phyloP scores from a whole-genome alignment of 2,113 vertebrate species.

The Tricholaema leucomelas region DNA sequence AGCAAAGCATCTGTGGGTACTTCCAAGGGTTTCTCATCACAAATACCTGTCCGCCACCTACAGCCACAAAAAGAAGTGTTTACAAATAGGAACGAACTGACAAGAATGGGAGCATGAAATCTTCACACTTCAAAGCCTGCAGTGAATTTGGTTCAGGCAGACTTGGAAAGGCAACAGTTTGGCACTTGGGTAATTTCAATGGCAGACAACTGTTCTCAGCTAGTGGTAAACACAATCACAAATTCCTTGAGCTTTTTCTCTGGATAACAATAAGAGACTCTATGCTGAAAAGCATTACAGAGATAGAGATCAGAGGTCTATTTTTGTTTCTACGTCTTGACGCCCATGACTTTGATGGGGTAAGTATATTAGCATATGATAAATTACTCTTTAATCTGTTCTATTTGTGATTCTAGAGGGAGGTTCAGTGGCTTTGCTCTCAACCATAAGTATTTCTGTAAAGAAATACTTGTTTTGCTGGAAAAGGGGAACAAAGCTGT shows the following conservation, averaged over 20 bases:
- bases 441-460: conserved; percentile 16
- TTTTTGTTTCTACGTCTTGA: conserved; percentile 29
- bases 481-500: conserved; percentile 23
- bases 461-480: conserved; percentile 31
- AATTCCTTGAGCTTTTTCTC: conserved; percentile 15
- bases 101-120: neutral
- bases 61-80: neutral
- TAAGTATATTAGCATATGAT: conserved; percentile 39
- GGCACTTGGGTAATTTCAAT: neutral
- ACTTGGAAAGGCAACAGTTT: neutral
- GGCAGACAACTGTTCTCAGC: neutral
- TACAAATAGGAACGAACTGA: neutral
- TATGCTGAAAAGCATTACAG: neutral
- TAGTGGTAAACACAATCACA: neutral
- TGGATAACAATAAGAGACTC: neutral
- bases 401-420: conserved; percentile 1
- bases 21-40: neutral
- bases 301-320: conserved; percentile 52
- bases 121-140: neutral
- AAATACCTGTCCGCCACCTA: neutral
- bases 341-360: conserved; percentile 24
- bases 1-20: neutral
- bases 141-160: neutral
- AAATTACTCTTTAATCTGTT: conserved; percentile 52
- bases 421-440: conserved; percentile 29